These are phyloP conservation scores for Polypedilum pembai DNA, from an alignment of 1,140 invertebrate species.

Conservation along the genomic window DNA sequence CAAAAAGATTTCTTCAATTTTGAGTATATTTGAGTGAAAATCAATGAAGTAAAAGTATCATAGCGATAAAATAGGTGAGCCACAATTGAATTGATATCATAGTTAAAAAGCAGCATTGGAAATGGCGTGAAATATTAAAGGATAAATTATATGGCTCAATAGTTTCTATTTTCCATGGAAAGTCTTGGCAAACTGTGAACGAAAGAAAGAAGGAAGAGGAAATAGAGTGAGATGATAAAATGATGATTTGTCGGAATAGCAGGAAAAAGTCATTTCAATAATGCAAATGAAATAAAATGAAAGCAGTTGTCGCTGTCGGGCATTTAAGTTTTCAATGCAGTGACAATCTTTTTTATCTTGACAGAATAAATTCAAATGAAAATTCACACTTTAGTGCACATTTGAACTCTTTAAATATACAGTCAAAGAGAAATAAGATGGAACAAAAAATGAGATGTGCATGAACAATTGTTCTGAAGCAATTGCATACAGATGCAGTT, in stretches of 20 bases:
- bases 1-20: background rate
- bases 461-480: too few species aligned
- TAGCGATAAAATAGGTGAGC: background rate
- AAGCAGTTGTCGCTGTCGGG: constrained; percentile 10
- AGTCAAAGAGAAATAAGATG: too few species aligned
- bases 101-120: background rate
- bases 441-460: too few species aligned
- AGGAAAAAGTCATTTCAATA: background rate
- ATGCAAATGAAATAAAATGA: constrained; percentile 25
- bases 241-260: background rate
- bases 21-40: background rate
- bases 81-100: background rate
- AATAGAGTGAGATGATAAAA: background rate
- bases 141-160: constrained; percentile 24
- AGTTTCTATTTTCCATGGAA: background rate
- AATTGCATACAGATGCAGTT: too few species aligned
- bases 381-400: too few species aligned
- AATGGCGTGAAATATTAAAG: background rate
- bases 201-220: background rate
- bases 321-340: background rate
- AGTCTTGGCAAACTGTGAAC: background rate
- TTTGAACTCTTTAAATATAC: too few species aligned
- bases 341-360: too few species aligned
- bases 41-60: background rate
- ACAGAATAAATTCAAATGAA: too few species aligned